Evolutionary conservation across 1,140 invertebrate genomes (phyloP).

Genomic region (Prorops nasuta): DNA sequence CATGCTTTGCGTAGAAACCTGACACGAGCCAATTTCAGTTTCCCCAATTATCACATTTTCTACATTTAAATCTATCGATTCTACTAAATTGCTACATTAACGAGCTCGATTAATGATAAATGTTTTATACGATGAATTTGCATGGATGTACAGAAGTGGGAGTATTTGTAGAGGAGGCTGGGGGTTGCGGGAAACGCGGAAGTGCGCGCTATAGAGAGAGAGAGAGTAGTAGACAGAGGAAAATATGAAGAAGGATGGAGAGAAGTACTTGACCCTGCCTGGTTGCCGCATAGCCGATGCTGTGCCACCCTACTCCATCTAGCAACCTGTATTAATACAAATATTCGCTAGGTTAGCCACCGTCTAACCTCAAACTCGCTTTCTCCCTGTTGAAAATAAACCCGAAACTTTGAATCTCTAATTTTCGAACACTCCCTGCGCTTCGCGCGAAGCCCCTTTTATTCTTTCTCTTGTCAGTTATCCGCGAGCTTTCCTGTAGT

Average conservation of each 20-base stretch:
- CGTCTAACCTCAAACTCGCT: too few relatives aligned
- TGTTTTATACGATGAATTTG: background rate
- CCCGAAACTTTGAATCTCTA: too few relatives aligned
- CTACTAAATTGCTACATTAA: too few relatives aligned
- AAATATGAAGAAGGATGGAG: slow-evolving; percentile 24
- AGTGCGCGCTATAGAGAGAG: slow-evolving; percentile 7
- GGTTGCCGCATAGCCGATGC: slow-evolving; percentile 35
- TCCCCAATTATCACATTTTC: too few relatives aligned
- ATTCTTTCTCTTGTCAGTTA: slow-evolving; percentile 6
- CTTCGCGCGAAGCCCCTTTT: too few relatives aligned
- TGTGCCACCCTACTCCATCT: slow-evolving; percentile 38
- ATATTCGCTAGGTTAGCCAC: too few relatives aligned
- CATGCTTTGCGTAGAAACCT: too few relatives aligned
- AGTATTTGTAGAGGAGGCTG: slow-evolving; percentile 10
- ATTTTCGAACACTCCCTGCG: too few relatives aligned
- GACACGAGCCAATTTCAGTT: too few relatives aligned
- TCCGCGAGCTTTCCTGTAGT: background rate
- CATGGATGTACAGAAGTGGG: slow-evolving; percentile 7
- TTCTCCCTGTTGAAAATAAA: too few relatives aligned
- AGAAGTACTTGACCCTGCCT: slow-evolving; percentile 48
- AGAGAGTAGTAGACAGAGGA: slow-evolving; percentile 18
- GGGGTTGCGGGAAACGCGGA: background rate
- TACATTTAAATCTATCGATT: too few relatives aligned
- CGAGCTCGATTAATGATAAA: background rate
- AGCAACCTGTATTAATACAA: slow-evolving; percentile 43